Evolutionary conservation across 2,888 invertebrate species (phyloP), one percentile per base, ranked within the genome.

Genomic region (Eupsilia transversa): DNA sequence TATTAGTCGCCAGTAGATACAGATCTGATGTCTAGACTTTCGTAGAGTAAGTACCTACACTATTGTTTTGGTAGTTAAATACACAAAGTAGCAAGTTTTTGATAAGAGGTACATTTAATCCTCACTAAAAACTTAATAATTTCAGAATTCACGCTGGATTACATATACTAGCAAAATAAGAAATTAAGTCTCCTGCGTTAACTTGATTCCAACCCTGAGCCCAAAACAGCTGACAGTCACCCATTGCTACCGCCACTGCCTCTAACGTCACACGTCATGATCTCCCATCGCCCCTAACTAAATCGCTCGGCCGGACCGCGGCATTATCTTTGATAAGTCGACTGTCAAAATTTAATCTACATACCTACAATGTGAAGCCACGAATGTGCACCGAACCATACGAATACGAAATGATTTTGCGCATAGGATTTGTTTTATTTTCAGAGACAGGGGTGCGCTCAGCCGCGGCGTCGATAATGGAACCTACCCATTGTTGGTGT

Each of bases 371-470:
- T 86, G 87, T 86, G 87, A 87, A 88, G 83, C 87, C 84, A 82
- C 86, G 80, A 89, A 80, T 91, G 89, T 84, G 89, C 90, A 89
- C 77, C 88, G 91, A 91, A 89, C 91, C 89, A 87, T 88, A 80
- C 87, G 87, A 87, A 89, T 88, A 86, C 88, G 87, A 88, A 88
- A 90, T 91, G 89, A 91, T 92, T 92, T 90, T 87, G 91, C 89
- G 90, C 91, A 91, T 92, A 91, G 90, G 88, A 90, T 91, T 92
- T 91, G 91, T 91, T 93, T 93, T 92, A 91, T 91, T 92, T 91
- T 89, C 83, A 85, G 88, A 86, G 87, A 89, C 89, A 89, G 86
- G 88, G 87, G 89, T 86, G 91, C 91, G 86, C 89, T 90, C 89
- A 91, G 87, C 87, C 91, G 91, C 87, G 86, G 85, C 82, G 83